Conservation (phyloP, 2,113 vertebrate species). For the Scatophagus argus region DNA sequence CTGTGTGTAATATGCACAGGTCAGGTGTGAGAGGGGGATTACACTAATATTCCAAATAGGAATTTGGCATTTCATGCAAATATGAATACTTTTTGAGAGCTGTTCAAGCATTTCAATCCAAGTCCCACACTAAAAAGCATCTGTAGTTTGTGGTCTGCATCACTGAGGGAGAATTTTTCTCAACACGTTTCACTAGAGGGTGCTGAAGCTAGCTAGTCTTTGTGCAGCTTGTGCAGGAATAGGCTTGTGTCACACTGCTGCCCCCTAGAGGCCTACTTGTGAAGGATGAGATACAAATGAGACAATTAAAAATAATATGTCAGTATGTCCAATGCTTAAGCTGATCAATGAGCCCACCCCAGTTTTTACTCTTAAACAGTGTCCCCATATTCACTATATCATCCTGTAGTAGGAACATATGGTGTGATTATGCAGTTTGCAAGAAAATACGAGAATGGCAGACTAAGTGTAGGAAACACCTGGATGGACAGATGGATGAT, state of each 20-base stretch:
- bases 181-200: constrained; percentile 5
- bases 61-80: not conserved
- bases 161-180: not conserved
- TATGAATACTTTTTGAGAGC: not conserved
- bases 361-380: not conserved
- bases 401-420: no score
- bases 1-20: not conserved
- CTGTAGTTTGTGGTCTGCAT: not conserved
- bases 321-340: not conserved
- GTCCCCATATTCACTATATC: not conserved
- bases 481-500: not conserved
- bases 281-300: not conserved
- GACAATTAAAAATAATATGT: not conserved
- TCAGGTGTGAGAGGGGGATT: not conserved
- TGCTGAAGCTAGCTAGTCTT: constrained; percentile 9
- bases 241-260: constrained; percentile 26
- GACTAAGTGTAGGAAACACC: not conserved
- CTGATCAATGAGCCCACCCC: not conserved
- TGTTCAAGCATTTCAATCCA: not conserved
- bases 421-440: not conserved
- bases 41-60: not conserved
- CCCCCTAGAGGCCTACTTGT: constrained; percentile 30
- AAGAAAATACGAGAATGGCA: no score
- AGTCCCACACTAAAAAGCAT: not conserved
- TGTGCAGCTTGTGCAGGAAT: not conserved